Evolutionary conservation across 2,113 vertebrate genomes (phyloP), one percentile per base, ranked within the genome.

Genomic region (Tyrannus savana): DNA sequence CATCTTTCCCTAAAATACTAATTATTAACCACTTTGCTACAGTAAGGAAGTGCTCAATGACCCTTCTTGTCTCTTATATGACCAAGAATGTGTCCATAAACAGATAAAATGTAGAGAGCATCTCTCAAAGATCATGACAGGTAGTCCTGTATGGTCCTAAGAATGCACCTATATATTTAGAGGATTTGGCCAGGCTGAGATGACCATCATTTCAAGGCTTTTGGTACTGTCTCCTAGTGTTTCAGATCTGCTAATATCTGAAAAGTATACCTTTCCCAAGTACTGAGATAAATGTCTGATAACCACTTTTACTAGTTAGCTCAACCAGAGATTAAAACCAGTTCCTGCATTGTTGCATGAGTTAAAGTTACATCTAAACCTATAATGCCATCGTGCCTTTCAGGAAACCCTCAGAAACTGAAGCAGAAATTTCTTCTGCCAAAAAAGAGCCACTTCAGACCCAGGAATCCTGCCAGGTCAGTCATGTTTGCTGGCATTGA

Each of bases 1-100:
- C n/a, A 58, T 42, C 64, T 94, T 91, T 87, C 77, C 64, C 74
- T 87, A 73, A 84, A 93, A 66, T n/a, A 82, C 37, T 73, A 91
- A 80, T 74, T 72, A n/a, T 84, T 66, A 74, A 49, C 3, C 11
- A 64, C 55, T 86, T 90, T 44, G 11, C 9, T 25, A 28, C 13
- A 46, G 25, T 46, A 74, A 63, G 30, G 63, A 86, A 80, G 8
- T 7, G 11, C n/a, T 68, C 24, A 62, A 83, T 19, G 39, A 12
- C 10, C 47, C 31, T 96, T 41, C 16, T 49, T 88, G 31, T 90
- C 80, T 79, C 41, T 92, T 37, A 37, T 2, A 44, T 13, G 27
- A 69, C 10, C 27, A 60, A 56, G 53, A 68, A 37, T 47, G 39
- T 79, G 33, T 11, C 24, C 8, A 56, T 35, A 14, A 92, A 22